These are phyloP conservation scores for Haplotaxodon microlepis DNA, from an alignment of 2,113 vertebrate genomes.

Conservation along the genomic window DNA sequence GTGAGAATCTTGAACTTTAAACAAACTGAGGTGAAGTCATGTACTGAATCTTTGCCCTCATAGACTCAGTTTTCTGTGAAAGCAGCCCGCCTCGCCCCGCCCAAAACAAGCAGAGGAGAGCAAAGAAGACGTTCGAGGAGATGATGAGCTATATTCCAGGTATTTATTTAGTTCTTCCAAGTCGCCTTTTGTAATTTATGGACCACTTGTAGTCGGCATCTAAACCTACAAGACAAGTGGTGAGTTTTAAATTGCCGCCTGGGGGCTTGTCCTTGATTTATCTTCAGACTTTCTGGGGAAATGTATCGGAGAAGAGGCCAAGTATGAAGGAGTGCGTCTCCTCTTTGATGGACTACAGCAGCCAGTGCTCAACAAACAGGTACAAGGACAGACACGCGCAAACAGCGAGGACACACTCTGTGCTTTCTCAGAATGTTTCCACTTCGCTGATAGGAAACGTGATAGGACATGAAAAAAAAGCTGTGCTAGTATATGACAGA, in stretches of 20 bases:
- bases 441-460: neutral
- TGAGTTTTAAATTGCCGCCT: neutral
- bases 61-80: conserved; percentile 94
- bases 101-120: conserved; percentile 84
- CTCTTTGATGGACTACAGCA: conserved; percentile 93
- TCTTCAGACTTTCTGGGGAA: conserved; percentile 83
- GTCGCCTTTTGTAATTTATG: neutral
- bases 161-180: conserved; percentile 27
- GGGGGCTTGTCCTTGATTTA: neutral
- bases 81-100: conserved; percentile 80
- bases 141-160: conserved; percentile 97
- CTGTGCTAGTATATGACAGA: neutral
- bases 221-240: neutral
- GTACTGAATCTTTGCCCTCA: neutral
- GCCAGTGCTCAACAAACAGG: conserved; percentile 96
- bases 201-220: neutral
- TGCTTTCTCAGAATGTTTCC: neutral
- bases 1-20: neutral
- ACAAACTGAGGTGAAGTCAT: neutral
- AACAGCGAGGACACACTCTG: neutral
- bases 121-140: conserved; percentile 89
- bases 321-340: conserved; percentile 86
- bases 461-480: neutral
- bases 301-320: conserved; percentile 92
- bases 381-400: conserved; percentile 27